Conservation (phyloP, 1,140 invertebrate genomes). For the Meteorus sp. region DNA sequence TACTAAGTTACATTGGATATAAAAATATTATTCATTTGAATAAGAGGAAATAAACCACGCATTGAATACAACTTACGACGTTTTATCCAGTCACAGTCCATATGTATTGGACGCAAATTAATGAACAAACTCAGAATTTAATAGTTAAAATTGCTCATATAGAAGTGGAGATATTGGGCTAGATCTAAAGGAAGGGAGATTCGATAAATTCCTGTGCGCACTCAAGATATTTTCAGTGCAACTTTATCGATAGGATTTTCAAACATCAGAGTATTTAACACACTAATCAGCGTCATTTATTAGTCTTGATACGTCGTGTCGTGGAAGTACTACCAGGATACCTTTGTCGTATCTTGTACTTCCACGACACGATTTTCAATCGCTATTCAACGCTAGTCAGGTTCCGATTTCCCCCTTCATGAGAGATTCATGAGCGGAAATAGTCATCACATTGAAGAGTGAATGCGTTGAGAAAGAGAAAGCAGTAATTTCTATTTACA, state of each 20-base stretch:
- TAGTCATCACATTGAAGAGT: too few relatives aligned
- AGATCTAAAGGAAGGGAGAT: too few relatives aligned
- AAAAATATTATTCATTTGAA: constrained; percentile 10
- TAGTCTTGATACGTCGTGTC: constrained; percentile 15
- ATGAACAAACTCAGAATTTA: constrained; percentile 19
- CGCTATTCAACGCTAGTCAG: too few relatives aligned
- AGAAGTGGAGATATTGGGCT: constrained; percentile 8
- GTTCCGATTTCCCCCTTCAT: too few relatives aligned
- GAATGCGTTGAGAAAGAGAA: too few relatives aligned
- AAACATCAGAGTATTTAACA: too few relatives aligned
- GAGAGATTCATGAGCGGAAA: too few relatives aligned
- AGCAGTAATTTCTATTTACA: too few relatives aligned
- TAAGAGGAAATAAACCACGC: background rate
- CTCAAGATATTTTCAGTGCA: too few relatives aligned
- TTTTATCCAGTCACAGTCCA: constrained; percentile 47
- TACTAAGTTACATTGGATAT: constrained; percentile 44
- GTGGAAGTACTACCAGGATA: constrained; percentile 20
- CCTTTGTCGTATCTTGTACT: constrained; percentile 14
- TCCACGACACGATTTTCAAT: constrained; percentile 23
- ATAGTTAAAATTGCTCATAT: background rate
- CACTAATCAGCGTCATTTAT: background rate
- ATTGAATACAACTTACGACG: constrained; percentile 21
- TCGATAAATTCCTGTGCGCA: too few relatives aligned
- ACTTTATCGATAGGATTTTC: too few relatives aligned
- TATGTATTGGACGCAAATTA: background rate